Base-by-base conservation (phyloP, 2,888 invertebrate genomes). In the Phrixothrix hirtus region DNA sequence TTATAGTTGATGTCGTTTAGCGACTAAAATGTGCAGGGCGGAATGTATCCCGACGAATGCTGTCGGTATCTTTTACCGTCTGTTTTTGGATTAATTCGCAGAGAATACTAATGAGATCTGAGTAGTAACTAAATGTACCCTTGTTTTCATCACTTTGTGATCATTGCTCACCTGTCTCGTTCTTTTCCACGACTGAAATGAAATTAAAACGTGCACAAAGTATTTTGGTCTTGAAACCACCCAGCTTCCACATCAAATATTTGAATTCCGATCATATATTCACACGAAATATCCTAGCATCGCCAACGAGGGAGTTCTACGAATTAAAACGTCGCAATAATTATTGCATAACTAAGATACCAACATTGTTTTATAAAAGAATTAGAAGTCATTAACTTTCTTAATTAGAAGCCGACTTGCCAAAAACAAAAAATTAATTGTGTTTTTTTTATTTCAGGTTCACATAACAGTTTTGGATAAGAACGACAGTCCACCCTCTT, bases 401-500 rank as follows among this genome's bases (percentile, higher is more conserved):
- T 50, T 50, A 50, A 50, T 50, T 50, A 43, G 50, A 50, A 50
- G 50, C 34, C 41, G 41, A 48, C 43, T 50, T 50, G 25, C 26
- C 25, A 30, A 30, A 36, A 42, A 42, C 31, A n/a, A n/a, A n/a
- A n/a, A 21, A 29, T 36, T 13, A 45, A 9, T 1, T 27, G 17
- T 25, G 25, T 32, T 38, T 46, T 75, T 65, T 67, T 71, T 61
- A 64, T 84, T 83, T 14, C 86, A 95, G 94, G 89, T 94, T 64
- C 85, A 84, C 75, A 86, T 95, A 62, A 85, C 84, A 48, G 87
- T 95, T 42, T 75, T 90, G 73, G 96, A 96, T 78, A 89, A 89
- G 77, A 96, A 96, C 75, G 96, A 96, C 79, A 93, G 92, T 68
- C 93, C 95, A n/a, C 96, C 96, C 2, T 84, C 86, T 44, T 92